Evolutionary conservation across 2,888 invertebrate genomes (phyloP).

Genomic region (Diarsia rubi): DNA sequence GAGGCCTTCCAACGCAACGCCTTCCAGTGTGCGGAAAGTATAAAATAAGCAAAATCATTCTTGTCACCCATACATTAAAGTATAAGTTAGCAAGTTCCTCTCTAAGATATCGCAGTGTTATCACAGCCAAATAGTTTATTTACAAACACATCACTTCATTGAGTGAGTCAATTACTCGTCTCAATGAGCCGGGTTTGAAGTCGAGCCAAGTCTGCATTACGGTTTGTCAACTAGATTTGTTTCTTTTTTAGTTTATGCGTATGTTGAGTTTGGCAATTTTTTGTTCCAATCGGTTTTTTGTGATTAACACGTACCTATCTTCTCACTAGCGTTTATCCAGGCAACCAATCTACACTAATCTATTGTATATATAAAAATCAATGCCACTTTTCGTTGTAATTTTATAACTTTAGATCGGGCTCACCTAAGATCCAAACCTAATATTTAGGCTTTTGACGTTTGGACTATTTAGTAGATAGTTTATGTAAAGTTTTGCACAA

Average conservation of each 20-base stretch:
- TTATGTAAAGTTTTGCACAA: too few relatives aligned
- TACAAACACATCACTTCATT: conserved; percentile 52
- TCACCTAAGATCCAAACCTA: too few relatives aligned
- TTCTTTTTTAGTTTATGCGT: conserved; percentile 4
- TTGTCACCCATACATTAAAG: neutral
- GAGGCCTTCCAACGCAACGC: too few relatives aligned
- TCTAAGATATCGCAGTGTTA: conserved; percentile 14
- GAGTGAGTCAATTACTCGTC: conserved; percentile 37
- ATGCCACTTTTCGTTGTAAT: too few relatives aligned
- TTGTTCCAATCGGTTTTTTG: neutral
- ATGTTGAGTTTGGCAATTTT: neutral
- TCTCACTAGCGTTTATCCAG: too few relatives aligned
- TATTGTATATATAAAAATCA: too few relatives aligned
- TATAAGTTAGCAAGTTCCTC: neutral
- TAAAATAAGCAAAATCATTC: neutral
- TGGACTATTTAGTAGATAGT: too few relatives aligned
- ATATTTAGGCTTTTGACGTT: too few relatives aligned
- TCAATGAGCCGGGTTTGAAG: conserved; percentile 59
- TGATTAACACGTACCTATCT: neutral
- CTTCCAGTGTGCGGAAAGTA: neutral
- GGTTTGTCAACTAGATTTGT: conserved; percentile 34
- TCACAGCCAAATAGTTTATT: conserved; percentile 46
- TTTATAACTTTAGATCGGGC: too few relatives aligned
- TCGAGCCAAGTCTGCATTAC: conserved; percentile 52
- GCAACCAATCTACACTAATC: too few relatives aligned